A percentile compares a stretch with the other conserved stretches of the same genome.
These are phyloP conservation scores for Frankliniella intonsa DNA, from an alignment of 2,888 invertebrate species.

Conservation along the genomic window DNA sequence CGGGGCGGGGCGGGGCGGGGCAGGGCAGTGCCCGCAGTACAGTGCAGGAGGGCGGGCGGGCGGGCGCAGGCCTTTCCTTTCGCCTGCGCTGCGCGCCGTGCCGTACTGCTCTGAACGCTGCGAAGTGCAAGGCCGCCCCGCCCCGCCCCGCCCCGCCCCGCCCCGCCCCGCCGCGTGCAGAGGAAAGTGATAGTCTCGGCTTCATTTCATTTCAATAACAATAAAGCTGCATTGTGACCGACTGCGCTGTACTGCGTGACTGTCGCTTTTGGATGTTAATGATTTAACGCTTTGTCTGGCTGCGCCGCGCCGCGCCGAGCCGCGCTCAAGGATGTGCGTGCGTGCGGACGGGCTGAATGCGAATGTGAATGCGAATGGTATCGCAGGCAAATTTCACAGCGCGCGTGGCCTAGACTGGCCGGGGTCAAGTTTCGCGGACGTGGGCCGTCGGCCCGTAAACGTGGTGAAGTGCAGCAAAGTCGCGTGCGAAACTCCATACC, in stretches of 20 bases:
- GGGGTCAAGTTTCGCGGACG: too few species aligned
- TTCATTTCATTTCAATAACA: constrained; percentile 15
- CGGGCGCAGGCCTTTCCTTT: too few species aligned
- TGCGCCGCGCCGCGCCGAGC: not conserved
- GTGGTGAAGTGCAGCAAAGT: too few species aligned
- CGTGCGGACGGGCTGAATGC: constrained; percentile 45
- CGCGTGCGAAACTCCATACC: too few species aligned
- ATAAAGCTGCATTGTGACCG: not conserved
- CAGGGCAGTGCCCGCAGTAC: too few species aligned
- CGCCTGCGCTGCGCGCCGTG: too few species aligned
- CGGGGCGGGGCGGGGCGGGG: not conserved
- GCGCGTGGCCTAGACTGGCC: too few species aligned
- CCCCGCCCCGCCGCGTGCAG: not conserved
- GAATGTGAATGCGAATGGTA: not conserved
- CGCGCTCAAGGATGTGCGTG: not conserved
- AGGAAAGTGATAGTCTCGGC: constrained; percentile 22
- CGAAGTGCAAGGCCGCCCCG: constrained; percentile 7
- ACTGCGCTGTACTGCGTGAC: not conserved
- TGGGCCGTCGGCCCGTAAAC: too few species aligned
- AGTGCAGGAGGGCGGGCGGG: too few species aligned
- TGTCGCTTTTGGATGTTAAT: too few species aligned
- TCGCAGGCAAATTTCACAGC: too few species aligned
- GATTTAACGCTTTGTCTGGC: not conserved
- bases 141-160: not conserved
- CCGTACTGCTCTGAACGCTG: too few species aligned